These are phyloP conservation scores for Andrena camellia DNA, from an alignment of 2,888 invertebrate genomes.

Conservation along the genomic window DNA sequence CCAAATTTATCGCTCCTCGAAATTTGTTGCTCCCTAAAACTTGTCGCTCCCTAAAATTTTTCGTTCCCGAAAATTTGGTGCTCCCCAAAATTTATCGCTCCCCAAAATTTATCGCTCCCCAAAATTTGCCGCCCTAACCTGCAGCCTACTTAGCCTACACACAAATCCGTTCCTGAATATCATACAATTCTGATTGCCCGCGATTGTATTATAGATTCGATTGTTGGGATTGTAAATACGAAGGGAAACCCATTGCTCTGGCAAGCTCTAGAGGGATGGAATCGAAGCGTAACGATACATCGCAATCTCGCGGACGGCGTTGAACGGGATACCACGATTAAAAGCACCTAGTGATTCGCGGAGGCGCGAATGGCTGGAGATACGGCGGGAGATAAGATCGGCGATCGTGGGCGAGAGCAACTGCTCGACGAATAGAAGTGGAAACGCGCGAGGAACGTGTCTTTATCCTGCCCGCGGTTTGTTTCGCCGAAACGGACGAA, in stretches of 20 bases:
- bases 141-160: no score
- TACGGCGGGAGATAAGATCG: slow-evolving; percentile 65
- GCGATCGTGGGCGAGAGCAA: slow-evolving; percentile 69
- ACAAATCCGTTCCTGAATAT: no score
- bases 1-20: no score
- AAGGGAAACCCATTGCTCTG: background rate
- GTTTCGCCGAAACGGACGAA: slow-evolving; percentile 39
- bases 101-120: no score
- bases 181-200: no score
- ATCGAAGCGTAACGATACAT: slow-evolving; percentile 15
- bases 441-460: slow-evolving; percentile 41
- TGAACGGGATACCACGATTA: slow-evolving; percentile 59
- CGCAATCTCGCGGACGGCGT: slow-evolving; percentile 33
- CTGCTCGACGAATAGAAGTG: slow-evolving; percentile 49
- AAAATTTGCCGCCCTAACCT: no score
- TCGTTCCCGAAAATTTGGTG: no score
- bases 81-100: no score
- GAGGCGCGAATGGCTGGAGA: slow-evolving; percentile 65
- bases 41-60: no score
- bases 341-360: slow-evolving; percentile 64
- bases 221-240: background rate
- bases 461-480: slow-evolving; percentile 41
- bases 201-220: no score
- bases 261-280: background rate
- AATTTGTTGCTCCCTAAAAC: no score